Base-by-base conservation (phyloP, 1,140 invertebrate species). In the Muscidifurax raptorellus region DNA sequence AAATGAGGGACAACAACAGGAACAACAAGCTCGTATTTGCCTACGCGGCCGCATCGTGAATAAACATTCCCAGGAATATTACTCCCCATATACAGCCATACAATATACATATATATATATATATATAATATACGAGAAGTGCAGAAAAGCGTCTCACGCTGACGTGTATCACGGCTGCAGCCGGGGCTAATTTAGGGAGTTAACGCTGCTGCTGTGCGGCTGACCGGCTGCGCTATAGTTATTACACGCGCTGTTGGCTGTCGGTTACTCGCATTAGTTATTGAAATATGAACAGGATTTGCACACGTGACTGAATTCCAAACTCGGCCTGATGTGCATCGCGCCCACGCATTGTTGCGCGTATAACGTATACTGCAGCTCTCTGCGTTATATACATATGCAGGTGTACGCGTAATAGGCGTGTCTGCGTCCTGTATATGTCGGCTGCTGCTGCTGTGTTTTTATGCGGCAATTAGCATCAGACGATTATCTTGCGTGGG, bases 221-320 rank as follows among this genome's bases (percentile, higher is more conserved):
- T 22, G 15, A 18, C 13, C 3, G 47, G 47, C 52, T 18, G 18
- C 30, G 18, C 18, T 59, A n/a, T n/a, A 18, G 22, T 69, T 69
- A 69, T 69, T 69, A 69, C 9, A 30, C 27, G 71, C 67, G 22
- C 36, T n/a, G 32, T 15, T 75, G 30, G 72, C 72, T 2, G 74
- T 18, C 25, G 40, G 5, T 3, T 27, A 5, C 28, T 30, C 25
- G 27, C 10, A 59, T 59, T 78, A 52, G 27, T 64, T 64, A 78
- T 59, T 52, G 76, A 78, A 78, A 64, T 78, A 66, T 78, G 74
- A 15, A 76, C 7, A 76, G 36, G 74, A 52, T 76, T 76, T 76
- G 71, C 30, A 36, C 67, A 36, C 67, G 28, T 69, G 67, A 69
- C 25, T 69, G 67, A 28, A 69, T 69, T 30, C 25, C 67, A 69